Evolutionary conservation across 2,888 invertebrate species (phyloP).

Genomic region (Biston stratarius): DNA sequence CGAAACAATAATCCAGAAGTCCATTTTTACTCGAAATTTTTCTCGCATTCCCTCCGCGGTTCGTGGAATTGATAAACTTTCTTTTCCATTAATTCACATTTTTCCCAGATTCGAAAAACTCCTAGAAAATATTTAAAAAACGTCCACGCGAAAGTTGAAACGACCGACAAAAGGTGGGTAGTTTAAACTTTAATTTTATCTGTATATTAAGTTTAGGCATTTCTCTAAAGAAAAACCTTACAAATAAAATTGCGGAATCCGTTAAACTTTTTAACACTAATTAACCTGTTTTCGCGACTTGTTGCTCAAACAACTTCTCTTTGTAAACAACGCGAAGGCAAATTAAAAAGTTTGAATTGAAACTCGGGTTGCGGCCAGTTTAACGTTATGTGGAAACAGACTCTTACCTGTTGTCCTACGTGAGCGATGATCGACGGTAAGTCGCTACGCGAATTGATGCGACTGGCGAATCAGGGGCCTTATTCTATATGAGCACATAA

Average conservation of each 20-base stretch:
- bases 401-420: no score
- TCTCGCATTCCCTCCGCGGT: constrained; percentile 1
- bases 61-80: constrained; percentile 18
- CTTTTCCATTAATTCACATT: constrained; percentile 2
- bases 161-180: constrained; percentile 17
- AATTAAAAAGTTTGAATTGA: constrained; percentile 50
- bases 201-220: constrained; percentile 12
- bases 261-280: constrained; percentile 44
- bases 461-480: no score
- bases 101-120: background rate
- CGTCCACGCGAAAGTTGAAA: constrained; percentile 6
- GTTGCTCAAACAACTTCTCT: constrained; percentile 48
- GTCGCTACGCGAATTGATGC: no score
- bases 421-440: no score
- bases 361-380: constrained; percentile 39
- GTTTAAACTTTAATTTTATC: constrained; percentile 24
- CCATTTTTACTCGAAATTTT: background rate
- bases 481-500: no score
- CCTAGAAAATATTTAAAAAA: constrained; percentile 8
- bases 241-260: constrained; percentile 24
- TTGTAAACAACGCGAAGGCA: constrained; percentile 45
- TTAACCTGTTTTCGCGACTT: constrained; percentile 50
- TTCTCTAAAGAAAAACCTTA: constrained; percentile 6
- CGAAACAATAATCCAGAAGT: constrained; percentile 6
- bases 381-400: constrained; percentile 34